Evolutionary conservation across 2,888 invertebrate species (phyloP).

Genomic region (Spodoptera littoralis): DNA sequence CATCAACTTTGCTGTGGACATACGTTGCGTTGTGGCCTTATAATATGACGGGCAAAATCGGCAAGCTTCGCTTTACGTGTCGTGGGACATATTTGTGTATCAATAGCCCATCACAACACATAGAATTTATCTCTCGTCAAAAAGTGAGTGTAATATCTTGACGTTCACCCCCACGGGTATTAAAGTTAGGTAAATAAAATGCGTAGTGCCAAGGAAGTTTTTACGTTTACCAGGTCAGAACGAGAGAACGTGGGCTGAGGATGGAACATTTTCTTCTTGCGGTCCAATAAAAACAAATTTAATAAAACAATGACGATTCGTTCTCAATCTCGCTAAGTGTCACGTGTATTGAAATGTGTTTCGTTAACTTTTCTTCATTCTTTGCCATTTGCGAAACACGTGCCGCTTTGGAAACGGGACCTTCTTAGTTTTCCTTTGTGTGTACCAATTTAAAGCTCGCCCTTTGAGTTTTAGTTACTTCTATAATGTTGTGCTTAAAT

Average conservation of each 20-base stretch:
- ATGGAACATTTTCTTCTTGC: conserved; percentile 28
- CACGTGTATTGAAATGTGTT: conserved; percentile 48
- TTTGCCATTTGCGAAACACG: conserved; percentile 37
- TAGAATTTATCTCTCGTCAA: no score
- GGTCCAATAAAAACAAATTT: conserved; percentile 23
- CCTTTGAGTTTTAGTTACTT: background rate
- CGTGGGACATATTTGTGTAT: no score
- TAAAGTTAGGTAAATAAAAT: no score
- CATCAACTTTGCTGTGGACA: no score
- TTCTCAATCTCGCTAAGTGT: conserved; percentile 24
- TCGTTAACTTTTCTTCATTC: conserved; percentile 41
- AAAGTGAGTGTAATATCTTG: no score
- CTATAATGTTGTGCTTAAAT: background rate
- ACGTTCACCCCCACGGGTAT: no score
- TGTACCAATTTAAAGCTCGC: conserved; percentile 14
- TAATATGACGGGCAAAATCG: no score
- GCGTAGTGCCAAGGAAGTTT: no score
- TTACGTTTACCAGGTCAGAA: background rate
- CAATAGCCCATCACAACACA: no score
- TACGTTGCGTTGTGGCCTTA: no score
- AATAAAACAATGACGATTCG: conserved; percentile 20
- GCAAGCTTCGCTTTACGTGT: no score
- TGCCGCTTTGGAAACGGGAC: conserved; percentile 29
- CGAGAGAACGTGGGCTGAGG: conserved; percentile 3
- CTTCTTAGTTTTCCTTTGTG: conserved; percentile 31